Evolutionary conservation across 2,888 invertebrate species (phyloP), one percentile per base, ranked within the genome.

Genomic region (Chrysomela aeneicollis): DNA sequence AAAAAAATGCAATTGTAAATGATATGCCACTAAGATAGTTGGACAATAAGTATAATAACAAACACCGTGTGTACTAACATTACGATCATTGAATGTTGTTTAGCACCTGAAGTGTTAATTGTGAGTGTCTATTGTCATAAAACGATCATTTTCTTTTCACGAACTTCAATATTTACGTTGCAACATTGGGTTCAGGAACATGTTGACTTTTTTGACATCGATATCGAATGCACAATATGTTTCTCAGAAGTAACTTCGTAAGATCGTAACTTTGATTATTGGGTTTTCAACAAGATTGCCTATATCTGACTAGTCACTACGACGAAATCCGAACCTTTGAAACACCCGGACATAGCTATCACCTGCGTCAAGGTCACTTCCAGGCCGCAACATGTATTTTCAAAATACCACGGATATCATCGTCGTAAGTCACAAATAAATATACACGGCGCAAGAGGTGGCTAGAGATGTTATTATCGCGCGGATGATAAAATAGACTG

Each of bases 1-100:
- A 80, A 73, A 69, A 74, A 71, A 59, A 63, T 51, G 18, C 30
- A 32, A 49, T 46, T n/a, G 17, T 30, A 9, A 47, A 22, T 22
- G 12, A 0, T 19, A 49, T 55, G 46, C n/a, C 18, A 17, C 12
- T 26, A 2, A 46, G 3, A 35, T 17, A 52, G 18, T 22, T 12
- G 15, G 17, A 49, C 22, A 21, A 10, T 17, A 51, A 1, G 9
- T 51, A 9, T 0, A 22, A 22, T 12, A 17, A 51, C 51, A 50
- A 21, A 26, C 15, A 51, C 1, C 49, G 18, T 42, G 58, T 18
- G 30, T 59, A 53, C 50, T 32, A 35, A 59, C 12, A 42, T 15
- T n/a, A 42, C 15, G 4, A 42, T 42, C 4, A 15, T 42, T 42
- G 2, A 35, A 35, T 35, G 35, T 35, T 35, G 10, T 12, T 35